Percentiles rank a stretch among this genome's conserved stretches.
phyloP scores from a whole-genome alignment of 2,888 invertebrate genomes.

The Tetrapedia diversipes region DNA sequence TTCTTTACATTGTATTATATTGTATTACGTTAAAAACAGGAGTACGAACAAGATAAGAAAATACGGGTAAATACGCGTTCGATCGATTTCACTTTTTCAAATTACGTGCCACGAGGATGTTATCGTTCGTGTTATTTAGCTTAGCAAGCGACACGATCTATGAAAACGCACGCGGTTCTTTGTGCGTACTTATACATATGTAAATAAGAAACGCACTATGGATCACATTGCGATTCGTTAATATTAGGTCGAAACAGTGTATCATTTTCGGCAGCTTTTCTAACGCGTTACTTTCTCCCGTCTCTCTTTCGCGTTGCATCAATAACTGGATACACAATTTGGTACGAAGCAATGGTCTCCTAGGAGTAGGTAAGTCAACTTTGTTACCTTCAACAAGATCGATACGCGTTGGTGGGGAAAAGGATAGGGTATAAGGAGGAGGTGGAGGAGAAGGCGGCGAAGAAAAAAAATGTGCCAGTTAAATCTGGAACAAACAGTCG shows the following conservation, averaged over 20 bases:
- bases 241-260: not conserved
- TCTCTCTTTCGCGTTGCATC: constrained; percentile 52
- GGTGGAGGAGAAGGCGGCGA: not conserved
- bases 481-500: not conserved
- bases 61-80: too few species aligned
- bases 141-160: too few species aligned
- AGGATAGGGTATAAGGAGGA: constrained; percentile 10
- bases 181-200: too few species aligned
- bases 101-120: too few species aligned
- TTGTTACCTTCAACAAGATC: constrained; percentile 58
- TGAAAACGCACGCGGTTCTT: too few species aligned
- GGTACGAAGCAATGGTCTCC: constrained; percentile 56
- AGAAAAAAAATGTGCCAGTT: not conserved
- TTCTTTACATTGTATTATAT: too few species aligned
- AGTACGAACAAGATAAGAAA: too few species aligned
- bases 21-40: too few species aligned
- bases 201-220: not conserved
- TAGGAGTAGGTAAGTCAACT: constrained; percentile 60
- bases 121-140: too few species aligned
- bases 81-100: too few species aligned
- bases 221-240: not conserved
- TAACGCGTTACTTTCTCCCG: constrained; percentile 24
- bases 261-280: not conserved
- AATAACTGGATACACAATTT: constrained; percentile 61
- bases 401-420: constrained; percentile 43